Percentiles rank a stretch among this genome's conserved stretches.
Evolutionary conservation across 2,888 invertebrate genomes (phyloP).

Genomic region (Octonoba sinensis): DNA sequence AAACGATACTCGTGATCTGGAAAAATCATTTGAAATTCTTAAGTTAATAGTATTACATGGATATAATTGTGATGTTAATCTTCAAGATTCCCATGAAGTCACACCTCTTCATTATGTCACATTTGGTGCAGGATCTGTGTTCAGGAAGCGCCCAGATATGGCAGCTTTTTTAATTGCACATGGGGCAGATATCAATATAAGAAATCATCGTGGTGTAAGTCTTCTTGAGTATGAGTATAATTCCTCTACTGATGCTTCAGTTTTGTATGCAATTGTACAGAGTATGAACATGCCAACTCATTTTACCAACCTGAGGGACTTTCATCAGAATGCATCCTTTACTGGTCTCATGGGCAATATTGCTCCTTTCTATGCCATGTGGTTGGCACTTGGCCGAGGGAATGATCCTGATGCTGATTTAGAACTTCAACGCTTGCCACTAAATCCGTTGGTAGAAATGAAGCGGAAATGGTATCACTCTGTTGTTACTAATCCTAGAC

Average conservation of each 20-base stretch:
- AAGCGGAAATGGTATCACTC: conserved; percentile 69
- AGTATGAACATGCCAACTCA: too few species aligned
- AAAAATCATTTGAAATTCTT: conserved; percentile 68
- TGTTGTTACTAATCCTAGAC: conserved; percentile 67
- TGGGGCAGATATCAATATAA: conserved; percentile 69
- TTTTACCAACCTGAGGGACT: too few species aligned
- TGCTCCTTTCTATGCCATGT: not conserved
- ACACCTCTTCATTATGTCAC: conserved; percentile 69
- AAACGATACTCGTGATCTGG: conserved; percentile 68
- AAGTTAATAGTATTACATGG: conserved; percentile 68
- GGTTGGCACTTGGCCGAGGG: not conserved
- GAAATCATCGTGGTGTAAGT: conserved; percentile 68
- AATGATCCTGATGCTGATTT: not conserved
- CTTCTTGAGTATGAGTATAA: conserved; percentile 69
- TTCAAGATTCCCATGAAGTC: conserved; percentile 66
- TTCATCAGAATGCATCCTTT: not conserved
- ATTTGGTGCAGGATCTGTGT: conserved; percentile 68
- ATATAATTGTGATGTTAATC: conserved; percentile 69
- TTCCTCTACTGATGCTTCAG: conserved; percentile 44
- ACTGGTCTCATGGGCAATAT: not conserved
- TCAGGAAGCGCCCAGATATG: conserved; percentile 68
- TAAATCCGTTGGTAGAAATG: too few species aligned
- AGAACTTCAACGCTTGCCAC: too few species aligned
- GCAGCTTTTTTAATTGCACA: conserved; percentile 69
- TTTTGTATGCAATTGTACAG: not conserved